Base-by-base conservation (phyloP, 2,888 invertebrate species). In the Parnassius glacialis region DNA sequence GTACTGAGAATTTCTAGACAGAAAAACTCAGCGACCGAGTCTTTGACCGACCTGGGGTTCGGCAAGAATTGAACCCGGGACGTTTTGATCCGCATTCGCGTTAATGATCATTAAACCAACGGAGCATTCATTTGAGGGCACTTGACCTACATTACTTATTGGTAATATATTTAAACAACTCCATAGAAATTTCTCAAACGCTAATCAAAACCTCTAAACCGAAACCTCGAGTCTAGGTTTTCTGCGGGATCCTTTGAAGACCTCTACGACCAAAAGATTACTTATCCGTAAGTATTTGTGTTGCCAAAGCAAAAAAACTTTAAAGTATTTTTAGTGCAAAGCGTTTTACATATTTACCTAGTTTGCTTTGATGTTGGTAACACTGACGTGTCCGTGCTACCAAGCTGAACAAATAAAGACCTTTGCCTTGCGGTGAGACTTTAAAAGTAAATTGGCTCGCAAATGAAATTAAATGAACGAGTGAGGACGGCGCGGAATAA, bases 381-480 rank as follows among this genome's bases (percentile, higher is more conserved):
- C 48, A 13, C 48, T 13, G 48, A 10, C 9, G 48, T 48, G 48
- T 13, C 7, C 13, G 16, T 13, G 51, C 48, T 9, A 54, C 41
- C 51, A 51, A 56, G n/a, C 47, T 10, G 51, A 48, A 51, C 20
- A 57, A 41, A 20, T 43, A 42, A 9, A 47, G 41, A 61, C 25
- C 45, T 58, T 54, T 44, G 57, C 42, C 48, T 47, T 16, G 48
- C 5, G 10, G 52, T n/a, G 52, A 48, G 53, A 62, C 43, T 20
- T 53, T 53, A 50, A 53, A 58, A 54, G 54, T 57, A 62, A 54
- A 62, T 50, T 54, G 57, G 44, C 54, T 45, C 3, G 44, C 45
- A 62, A 55, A 62, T 51, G 25, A 55, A 54, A 55, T 62, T 62
- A 50, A 54, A 62, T 45, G 58, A 50, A 51, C 12, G 20, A 55